A percentile compares a stretch with the other conserved stretches of the same genome.
Evolutionary conservation across 2,797 vertebrate genomes (phyloP).

Genomic region (Stomatorhinus walkeri): DNA sequence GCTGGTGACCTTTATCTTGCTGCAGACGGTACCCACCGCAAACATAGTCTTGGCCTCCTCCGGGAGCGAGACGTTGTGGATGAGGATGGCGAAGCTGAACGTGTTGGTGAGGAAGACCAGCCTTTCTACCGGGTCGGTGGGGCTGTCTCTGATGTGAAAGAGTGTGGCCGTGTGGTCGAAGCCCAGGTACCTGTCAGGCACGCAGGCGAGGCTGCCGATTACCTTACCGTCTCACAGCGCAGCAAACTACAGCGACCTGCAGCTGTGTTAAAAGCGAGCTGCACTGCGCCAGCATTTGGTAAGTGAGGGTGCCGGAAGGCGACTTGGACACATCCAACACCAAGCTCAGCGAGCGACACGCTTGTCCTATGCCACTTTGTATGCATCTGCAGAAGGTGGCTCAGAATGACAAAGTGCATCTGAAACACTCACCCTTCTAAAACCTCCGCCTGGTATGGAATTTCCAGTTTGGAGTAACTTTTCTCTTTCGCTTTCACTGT

Average conservation of each 20-base stretch:
- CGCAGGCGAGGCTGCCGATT: neutral
- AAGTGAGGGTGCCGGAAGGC: neutral
- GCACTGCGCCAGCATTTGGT: neutral
- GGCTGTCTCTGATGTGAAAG: slow-evolving; percentile 91
- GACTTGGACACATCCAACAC: neutral
- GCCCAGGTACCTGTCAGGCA: slow-evolving; percentile 73
- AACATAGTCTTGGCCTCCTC: slow-evolving; percentile 89
- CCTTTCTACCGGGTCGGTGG: slow-evolving; percentile 83
- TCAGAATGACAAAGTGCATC: neutral
- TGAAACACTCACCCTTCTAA: slow-evolving; percentile 81
- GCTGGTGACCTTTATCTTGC: neutral
- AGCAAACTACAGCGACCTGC: neutral
- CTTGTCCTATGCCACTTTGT: neutral
- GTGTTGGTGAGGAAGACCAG: slow-evolving; percentile 87
- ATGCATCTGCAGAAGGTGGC: neutral
- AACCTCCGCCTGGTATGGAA: slow-evolving; percentile 95
- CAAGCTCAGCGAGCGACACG: neutral
- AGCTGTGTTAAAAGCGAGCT: neutral
- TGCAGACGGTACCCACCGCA: slow-evolving; percentile 59
- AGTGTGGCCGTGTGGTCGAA: slow-evolving; percentile 92
- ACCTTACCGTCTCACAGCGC: neutral
- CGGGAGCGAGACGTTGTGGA: slow-evolving; percentile 85
- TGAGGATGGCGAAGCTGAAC: slow-evolving; percentile 81
- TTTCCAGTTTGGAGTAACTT: slow-evolving; percentile 97
- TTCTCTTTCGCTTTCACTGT: slow-evolving; percentile 98